Evolutionary conservation across 2,113 vertebrate species (phyloP).

Genomic region (Camelus bactrianus): DNA sequence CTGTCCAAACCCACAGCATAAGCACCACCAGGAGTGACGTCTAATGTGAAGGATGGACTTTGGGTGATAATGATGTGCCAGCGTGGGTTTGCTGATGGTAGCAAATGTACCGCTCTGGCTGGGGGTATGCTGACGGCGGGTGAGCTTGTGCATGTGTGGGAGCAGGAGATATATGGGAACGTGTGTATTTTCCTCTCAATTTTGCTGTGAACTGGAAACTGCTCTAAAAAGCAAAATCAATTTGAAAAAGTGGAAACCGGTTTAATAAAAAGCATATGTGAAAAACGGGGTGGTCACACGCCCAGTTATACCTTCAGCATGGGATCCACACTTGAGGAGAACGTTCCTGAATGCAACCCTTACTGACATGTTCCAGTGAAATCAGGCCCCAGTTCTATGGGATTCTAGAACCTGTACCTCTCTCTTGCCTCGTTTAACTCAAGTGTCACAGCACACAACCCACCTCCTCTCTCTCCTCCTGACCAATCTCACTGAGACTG

Average conservation of each 20-base stretch:
- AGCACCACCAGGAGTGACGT: not conserved
- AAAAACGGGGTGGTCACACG: not conserved
- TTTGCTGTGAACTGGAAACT: not conserved
- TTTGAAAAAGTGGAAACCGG: not conserved
- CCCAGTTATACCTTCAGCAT: not conserved
- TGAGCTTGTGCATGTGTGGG: rapidly evolving
- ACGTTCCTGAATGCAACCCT: not conserved
- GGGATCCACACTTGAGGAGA: rapidly evolving
- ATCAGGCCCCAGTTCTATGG: not conserved
- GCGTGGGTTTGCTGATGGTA: rapidly evolving
- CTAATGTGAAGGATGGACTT: not conserved
- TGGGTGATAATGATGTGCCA: not conserved
- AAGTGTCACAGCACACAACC: not conserved
- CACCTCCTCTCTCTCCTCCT: not conserved
- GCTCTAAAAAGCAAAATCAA: not conserved
- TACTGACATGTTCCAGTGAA: not conserved
- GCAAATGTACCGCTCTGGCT: rapidly evolving
- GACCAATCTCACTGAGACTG: not conserved
- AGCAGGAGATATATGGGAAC: not conserved
- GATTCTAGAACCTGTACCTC: not conserved
- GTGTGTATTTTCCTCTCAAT: not conserved
- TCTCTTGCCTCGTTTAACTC: rapidly evolving
- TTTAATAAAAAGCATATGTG: not conserved
- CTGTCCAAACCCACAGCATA: not conserved
- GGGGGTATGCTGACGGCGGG: rapidly evolving